Evolutionary conservation across 2,113 vertebrate species (phyloP), one percentile per base, ranked within the genome.

Genomic region (Suricata suricatta): DNA sequence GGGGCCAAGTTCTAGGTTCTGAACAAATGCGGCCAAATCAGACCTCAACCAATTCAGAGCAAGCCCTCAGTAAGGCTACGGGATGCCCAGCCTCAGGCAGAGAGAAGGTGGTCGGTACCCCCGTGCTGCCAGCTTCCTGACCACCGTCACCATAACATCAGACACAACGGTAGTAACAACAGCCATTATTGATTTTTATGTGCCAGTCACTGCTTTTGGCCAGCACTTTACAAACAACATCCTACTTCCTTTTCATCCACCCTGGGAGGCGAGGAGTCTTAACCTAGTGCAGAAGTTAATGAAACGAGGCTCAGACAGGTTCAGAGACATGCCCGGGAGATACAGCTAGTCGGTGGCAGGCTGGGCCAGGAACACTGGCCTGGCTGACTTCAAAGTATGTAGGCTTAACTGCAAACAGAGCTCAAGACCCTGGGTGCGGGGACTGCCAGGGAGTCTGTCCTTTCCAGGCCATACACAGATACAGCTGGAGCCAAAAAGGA

Each of bases 141-240:
- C 16, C 31, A 3, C 2, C 0, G 5, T 1, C 13, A 1, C 1
- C 52, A 19, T 4, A 15, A 25, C 6, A 35, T 9, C 4, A 1
- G 38, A 31, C 1, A 31, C 35, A 11, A 23, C 11, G 38, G 7
- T 25, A 25, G 6, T 0, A 29, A 16, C 1, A 29, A 21, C 3
- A 41, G 81, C n/a, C 4, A 0, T 10, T n/a, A 23, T 9, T 23
- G 15, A 35, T 13, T 35, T 74, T 41, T 13, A 64, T 72, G 7
- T 41, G 27, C 52, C 5, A 19, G 27, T 71, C 69, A 19, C 13
- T 63, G 25, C 5, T 7, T 79, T 60, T 25, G 63, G 71, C 15
- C 60, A 27, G 31, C 21, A 33, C 47, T 50, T 63, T 10, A 79
- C 3, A 74, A 76, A 50, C 74, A 10, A 76, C 9, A n/a, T n/a